These are phyloP conservation scores for Apantesis nais DNA, from an alignment of 2,888 invertebrate species.

Conservation along the genomic window DNA sequence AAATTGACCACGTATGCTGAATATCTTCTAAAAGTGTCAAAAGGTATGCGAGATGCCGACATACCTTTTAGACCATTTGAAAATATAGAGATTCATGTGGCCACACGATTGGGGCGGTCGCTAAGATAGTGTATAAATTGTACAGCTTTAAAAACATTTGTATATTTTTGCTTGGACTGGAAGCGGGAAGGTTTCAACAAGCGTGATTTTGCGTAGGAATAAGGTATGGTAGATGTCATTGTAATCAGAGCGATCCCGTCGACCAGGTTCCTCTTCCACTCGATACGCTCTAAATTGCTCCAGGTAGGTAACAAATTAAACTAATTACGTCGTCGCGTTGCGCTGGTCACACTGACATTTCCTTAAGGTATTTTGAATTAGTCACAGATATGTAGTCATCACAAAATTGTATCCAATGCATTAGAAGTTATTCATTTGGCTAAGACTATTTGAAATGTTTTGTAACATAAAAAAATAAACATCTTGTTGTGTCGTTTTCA, in stretches of 20 bases:
- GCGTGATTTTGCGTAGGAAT: conserved; percentile 68
- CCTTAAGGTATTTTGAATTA: conserved; percentile 73
- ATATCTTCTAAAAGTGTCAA: conserved; percentile 13
- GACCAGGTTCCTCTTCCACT: conserved; percentile 32
- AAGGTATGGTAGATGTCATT: conserved; percentile 61
- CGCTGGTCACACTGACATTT: conserved; percentile 55
- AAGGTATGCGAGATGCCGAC: conserved; percentile 3
- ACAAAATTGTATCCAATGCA: conserved; percentile 76
- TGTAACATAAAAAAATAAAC: conserved; percentile 68
- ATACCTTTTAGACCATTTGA: not conserved
- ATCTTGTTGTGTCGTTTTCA: conserved; percentile 83
- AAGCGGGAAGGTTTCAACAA: conserved; percentile 67
- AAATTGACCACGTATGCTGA: conserved; percentile 10
- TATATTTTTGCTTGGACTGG: conserved; percentile 81
- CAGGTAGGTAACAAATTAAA: conserved; percentile 37
- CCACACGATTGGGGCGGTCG: conserved; percentile 54
- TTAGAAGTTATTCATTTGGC: conserved; percentile 74
- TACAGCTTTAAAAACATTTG: conserved; percentile 81
- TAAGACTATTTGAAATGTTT: conserved; percentile 74
- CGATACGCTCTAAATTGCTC: conserved; percentile 34
- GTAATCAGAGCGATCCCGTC: conserved; percentile 44
- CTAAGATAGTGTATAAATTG: conserved; percentile 77
- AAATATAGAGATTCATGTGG: conserved; percentile 37
- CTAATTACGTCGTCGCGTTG: conserved; percentile 30
- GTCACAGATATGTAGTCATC: conserved; percentile 79